These are phyloP conservation scores for Acanthosepion lycidas DNA, from an alignment of 2,888 invertebrate genomes.

Conservation along the genomic window DNA sequence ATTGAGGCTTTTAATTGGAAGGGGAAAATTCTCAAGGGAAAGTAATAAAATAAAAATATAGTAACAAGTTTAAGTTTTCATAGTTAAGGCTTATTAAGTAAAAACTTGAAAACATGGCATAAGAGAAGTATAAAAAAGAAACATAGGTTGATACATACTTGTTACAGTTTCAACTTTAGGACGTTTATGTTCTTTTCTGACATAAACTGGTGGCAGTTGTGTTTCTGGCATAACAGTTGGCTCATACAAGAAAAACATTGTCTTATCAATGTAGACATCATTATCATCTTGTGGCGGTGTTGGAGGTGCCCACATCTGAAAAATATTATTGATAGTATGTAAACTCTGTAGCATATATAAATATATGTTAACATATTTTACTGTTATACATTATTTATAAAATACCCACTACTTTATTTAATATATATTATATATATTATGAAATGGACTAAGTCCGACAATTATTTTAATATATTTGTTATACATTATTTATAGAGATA, in stretches of 20 bases:
- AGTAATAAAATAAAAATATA: no score
- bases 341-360: neutral
- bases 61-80: no score
- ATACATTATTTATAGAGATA: no score
- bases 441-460: no score
- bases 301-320: conserved; percentile 95
- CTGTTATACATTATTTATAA: no score
- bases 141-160: conserved; percentile 59
- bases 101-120: no score
- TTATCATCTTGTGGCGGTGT: conserved; percentile 95
- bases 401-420: no score
- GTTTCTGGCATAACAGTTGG: conserved; percentile 83
- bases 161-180: conserved; percentile 80
- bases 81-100: no score
- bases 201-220: conserved; percentile 85
- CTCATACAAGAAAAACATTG: conserved; percentile 89
- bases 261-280: conserved; percentile 91
- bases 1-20: no score
- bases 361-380: neutral
- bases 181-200: conserved; percentile 84
- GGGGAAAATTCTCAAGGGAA: no score
- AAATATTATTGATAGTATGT: neutral
- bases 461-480: no score
- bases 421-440: no score
- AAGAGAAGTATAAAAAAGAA: neutral